phyloP scores from a whole-genome alignment of 2,888 invertebrate species.

The Parelbella ahira region DNA sequence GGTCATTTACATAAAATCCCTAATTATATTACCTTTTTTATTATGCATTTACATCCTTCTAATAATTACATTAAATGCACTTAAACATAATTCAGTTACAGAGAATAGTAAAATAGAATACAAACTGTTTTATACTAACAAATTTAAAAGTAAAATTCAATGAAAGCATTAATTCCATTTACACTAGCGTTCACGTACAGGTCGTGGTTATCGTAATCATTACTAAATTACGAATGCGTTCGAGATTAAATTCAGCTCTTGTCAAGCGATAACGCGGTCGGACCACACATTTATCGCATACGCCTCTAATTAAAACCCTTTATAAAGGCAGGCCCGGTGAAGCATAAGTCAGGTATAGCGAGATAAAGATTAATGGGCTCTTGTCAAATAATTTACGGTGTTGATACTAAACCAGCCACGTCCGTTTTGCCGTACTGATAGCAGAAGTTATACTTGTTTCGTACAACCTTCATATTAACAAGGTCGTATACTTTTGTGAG shows the following conservation, averaged over 20 bases:
- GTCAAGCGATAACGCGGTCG: constrained; percentile 54
- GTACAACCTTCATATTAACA: background rate
- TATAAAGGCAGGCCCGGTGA: constrained; percentile 38
- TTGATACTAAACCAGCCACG: constrained; percentile 45
- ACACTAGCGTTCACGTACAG: constrained; percentile 23
- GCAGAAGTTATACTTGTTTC: constrained; percentile 4
- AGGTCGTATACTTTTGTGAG: no score
- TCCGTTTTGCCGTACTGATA: constrained; percentile 25
- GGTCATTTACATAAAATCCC: no score
- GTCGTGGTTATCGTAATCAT: constrained; percentile 14
- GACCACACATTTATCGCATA: constrained; percentile 70
- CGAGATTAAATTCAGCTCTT: constrained; percentile 57
- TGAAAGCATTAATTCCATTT: constrained; percentile 47
- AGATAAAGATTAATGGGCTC: constrained; percentile 70
- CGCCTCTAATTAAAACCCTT: constrained; percentile 61
- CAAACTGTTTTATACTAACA: no score
- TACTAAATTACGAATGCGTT: constrained; percentile 51
- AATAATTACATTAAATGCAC: no score
- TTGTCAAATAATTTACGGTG: constrained; percentile 73
- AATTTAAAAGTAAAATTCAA: no score
- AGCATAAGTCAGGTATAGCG: constrained; percentile 46
- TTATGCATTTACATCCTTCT: no score
- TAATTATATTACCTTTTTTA: no score
- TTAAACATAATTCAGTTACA: no score
- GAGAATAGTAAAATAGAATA: no score